Conservation (phyloP, 2,113 vertebrate genomes). For the Symphodus melops region DNA sequence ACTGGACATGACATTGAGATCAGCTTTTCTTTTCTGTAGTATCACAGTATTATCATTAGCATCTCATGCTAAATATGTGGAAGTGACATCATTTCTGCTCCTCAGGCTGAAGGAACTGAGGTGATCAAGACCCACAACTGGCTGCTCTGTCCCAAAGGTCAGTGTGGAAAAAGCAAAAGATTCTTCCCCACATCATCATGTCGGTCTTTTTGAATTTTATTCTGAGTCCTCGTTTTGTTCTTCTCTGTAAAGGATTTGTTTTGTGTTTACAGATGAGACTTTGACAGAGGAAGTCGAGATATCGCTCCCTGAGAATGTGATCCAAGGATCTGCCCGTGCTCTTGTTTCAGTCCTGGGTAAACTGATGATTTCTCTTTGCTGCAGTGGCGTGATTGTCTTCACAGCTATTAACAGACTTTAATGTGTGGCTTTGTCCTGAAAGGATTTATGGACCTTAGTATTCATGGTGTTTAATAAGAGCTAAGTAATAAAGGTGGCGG, state of each 20-base stretch:
- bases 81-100: background rate
- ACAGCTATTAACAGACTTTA: too few species aligned
- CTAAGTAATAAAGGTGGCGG: too few species aligned
- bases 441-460: too few species aligned
- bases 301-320: conserved; percentile 66
- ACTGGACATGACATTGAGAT: too few species aligned
- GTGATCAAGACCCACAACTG: conserved; percentile 62
- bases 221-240: background rate
- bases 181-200: too few species aligned
- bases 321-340: conserved; percentile 69
- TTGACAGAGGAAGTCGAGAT: conserved; percentile 60
- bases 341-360: conserved; percentile 77
- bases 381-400: too few species aligned
- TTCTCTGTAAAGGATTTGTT: background rate
- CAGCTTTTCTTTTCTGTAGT: background rate
- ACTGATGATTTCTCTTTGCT: background rate
- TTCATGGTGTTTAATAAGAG: too few species aligned
- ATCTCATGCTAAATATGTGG: too few species aligned
- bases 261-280: conserved; percentile 49
- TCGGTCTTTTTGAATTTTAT: background rate
- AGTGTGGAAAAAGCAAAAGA: conserved; percentile 1
- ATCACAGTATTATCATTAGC: too few species aligned
- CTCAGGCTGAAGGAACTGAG: conserved; percentile 75
- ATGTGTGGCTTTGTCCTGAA: too few species aligned
- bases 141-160: conserved; percentile 76